Base-by-base conservation (phyloP, 2,888 invertebrate species). In the Ochropleura plecta region DNA sequence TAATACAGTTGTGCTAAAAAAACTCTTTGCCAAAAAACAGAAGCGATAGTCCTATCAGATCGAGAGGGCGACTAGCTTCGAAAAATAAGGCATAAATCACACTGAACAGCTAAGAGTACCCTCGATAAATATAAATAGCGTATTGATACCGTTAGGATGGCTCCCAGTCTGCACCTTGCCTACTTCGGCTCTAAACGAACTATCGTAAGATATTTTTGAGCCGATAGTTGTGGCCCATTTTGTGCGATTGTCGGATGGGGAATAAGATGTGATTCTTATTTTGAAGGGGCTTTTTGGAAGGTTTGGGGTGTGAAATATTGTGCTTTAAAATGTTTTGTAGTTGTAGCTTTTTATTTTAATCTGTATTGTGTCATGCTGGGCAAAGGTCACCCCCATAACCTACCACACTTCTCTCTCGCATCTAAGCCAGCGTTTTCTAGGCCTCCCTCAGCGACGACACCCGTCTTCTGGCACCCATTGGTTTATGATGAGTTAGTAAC, bases 51-150 rank as follows among this genome's bases (percentile, higher is more conserved):
- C 70, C 30, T 79, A 87, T 87, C 83, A 73, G 81, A 81, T 74
- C 64, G 46, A 71, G 68, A 65, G 53, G 68, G 46, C 62, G 51
- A 42, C 67, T 81, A 65, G 78, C 68, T 78, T 64, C 77, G 60
- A 51, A 76, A 70, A 65, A 68, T 71, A 68, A 75, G 62, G 63
- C 69, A 88, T 86, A 86, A 86, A 86, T 86, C 86, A 86, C 79
- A 76, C 51, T 65, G 75, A 77, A 76, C 84, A 72, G 77, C 77
- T 74, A 76, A 86, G 79, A 78, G 73, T 80, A 78, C 87, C 87
- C 79, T 85, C 85, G 73, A 86, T 87, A 86, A 84, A 88, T 86
- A 88, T 87, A 87, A 87, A 88, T 81, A 88, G 82, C 77, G 78
- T 85, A 78, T 83, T 79, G 88, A 86, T 88, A 81, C 76, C 71